phyloP scores from a whole-genome alignment of 2,797 vertebrate genomes.

The Mormyrus proboscirostris region DNA sequence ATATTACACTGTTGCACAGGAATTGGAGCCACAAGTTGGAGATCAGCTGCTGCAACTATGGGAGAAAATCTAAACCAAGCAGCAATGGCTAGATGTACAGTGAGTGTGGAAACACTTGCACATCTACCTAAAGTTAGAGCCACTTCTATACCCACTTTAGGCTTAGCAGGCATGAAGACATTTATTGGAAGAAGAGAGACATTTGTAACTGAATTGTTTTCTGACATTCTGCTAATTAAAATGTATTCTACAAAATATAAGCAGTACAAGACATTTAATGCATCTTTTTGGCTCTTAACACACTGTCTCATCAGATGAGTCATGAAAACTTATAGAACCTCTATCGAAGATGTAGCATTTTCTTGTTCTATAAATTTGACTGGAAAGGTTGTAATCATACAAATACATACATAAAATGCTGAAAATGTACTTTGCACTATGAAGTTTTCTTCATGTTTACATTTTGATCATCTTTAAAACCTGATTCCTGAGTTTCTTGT shows the following conservation, averaged over 20 bases:
- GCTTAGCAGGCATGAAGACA: background rate
- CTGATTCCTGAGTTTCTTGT: background rate
- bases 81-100: constrained; percentile 31
- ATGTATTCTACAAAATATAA: background rate
- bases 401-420: background rate
- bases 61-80: constrained; percentile 58
- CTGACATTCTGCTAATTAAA: background rate
- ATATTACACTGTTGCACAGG: constrained; percentile 50
- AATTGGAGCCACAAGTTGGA: constrained; percentile 79
- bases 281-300: background rate
- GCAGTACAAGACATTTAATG: background rate
- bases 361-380: background rate
- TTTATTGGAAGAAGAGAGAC: background rate
- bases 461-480: background rate
- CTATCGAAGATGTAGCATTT: background rate
- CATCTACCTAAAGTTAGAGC: background rate
- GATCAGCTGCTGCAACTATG: constrained; percentile 75
- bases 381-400: background rate
- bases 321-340: background rate
- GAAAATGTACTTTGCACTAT: background rate
- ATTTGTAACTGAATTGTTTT: background rate
- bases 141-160: background rate
- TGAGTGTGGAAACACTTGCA: no score
- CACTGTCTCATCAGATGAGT: background rate
- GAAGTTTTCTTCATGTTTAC: background rate